A percentile compares a stretch with the other conserved stretches of the same genome.
Conservation (phyloP, 2,888 invertebrate genomes). For the Pimpla rufipes region DNA sequence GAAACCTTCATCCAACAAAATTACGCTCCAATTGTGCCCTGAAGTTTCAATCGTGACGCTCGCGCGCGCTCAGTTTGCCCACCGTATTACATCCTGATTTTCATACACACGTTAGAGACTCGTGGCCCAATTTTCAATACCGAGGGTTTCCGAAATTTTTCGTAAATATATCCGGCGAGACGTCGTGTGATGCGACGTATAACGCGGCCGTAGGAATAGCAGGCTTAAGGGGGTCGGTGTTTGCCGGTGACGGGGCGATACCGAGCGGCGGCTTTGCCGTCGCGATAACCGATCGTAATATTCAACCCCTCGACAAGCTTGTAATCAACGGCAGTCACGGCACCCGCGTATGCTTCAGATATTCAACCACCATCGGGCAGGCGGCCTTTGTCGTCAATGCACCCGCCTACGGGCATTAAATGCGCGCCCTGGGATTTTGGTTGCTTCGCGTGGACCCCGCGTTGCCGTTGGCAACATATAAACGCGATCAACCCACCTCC, state of each 20-base stretch:
- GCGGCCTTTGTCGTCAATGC: constrained; percentile 49
- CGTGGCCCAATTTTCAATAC: too few species aligned
- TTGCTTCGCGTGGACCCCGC: constrained; percentile 23
- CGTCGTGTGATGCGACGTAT: not conserved
- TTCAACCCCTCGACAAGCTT: constrained; percentile 41
- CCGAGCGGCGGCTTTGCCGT: constrained; percentile 27
- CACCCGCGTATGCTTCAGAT: constrained; percentile 40
- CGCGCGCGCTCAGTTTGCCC: not conserved
- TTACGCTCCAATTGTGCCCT: constrained; percentile 4
- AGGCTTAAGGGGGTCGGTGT: constrained; percentile 16
- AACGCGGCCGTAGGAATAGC: not conserved
- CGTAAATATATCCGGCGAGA: not conserved
- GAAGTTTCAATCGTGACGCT: not conserved
- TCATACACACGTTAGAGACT: not conserved
- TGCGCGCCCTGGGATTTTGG: constrained; percentile 40
- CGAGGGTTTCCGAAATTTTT: too few species aligned
- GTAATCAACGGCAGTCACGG: constrained; percentile 53
- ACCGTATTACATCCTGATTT: not conserved
- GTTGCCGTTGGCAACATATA: not conserved
- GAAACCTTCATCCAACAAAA: constrained; percentile 14
- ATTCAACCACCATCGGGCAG: constrained; percentile 29
- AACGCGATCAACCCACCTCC: too few species aligned
- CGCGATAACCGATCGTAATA: constrained; percentile 57
- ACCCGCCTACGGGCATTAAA: not conserved
- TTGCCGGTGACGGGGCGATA: constrained; percentile 33